Evolutionary conservation across 2,113 vertebrate species (phyloP), one percentile per base, ranked within the genome.

Genomic region (Pardalotus punctatus): DNA sequence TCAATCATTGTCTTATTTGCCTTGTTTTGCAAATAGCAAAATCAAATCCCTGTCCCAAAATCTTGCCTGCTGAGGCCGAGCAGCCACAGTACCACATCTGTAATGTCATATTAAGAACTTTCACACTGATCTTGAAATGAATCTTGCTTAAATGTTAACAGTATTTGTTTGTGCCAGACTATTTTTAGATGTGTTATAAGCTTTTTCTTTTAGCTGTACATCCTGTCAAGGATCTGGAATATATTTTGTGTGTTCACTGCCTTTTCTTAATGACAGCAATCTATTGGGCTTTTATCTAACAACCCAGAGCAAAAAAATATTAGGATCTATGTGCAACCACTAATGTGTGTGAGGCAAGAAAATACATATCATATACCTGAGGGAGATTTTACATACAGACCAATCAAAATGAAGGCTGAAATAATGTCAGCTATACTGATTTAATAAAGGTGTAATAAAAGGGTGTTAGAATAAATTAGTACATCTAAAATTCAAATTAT

Each of bases 61-160:
- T n/a, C 18, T 31, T 60, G 28, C 25, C 40, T 73, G 27, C 64
- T 40, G 62, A 64, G n/a, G 45, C 67, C 12, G 4, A 56, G n/a
- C 43, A 81, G 43, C 14, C 40, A 20, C 20, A 23, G 12, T 23
- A 7, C 14, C 27, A 20, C 18, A 8, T 20, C 31, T n/a, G 10
- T 31, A 48, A 48, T 65, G 40, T 45, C 45, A 3, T 33, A 22
- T 10, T 28, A 43, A 74, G 45, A 53, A 31, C 28, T 83, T 86
- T 31, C 18, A 35, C 20, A 20, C 16, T 0, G 0, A 29, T 43
- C 13, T 73, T 31, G 14, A 48, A 43, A 53, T n/a, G 4, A 23
- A n/a, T 42, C 43, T 60, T 86, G 17, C 25, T 43, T 50, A 35
- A 91, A 82, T 18, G 15, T 45, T 54, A 25, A 40, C 14, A 21